A percentile compares a stretch with the other conserved stretches of the same genome.
Evolutionary conservation across 2,888 invertebrate species (phyloP).

Genomic region (Thysanoteuthis rhombus): DNA sequence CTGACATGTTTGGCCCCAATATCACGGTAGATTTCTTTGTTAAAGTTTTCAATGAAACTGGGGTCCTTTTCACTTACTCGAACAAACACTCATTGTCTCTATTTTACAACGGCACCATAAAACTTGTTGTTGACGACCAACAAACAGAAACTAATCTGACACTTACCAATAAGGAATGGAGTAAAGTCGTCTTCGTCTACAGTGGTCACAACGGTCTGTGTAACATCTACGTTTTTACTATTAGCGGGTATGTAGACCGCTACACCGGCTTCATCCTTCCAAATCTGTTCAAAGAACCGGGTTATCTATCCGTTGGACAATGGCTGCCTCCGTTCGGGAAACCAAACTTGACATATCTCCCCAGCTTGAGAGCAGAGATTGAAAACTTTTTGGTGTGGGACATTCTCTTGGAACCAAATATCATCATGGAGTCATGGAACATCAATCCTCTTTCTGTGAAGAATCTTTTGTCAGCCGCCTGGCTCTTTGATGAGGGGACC

Average conservation of each 20-base stretch:
- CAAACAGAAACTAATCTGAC: conserved; percentile 39
- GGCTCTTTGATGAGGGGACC: conserved; percentile 51
- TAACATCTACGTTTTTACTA: conserved; percentile 44
- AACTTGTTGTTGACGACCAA: conserved; percentile 16
- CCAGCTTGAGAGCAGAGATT: conserved; percentile 43
- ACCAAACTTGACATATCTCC: conserved; percentile 35
- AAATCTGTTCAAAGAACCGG: conserved; percentile 40
- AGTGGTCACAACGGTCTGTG: conserved; percentile 40
- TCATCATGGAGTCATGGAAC: conserved; percentile 44
- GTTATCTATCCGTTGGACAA: conserved; percentile 48
- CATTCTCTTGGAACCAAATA: conserved; percentile 42
- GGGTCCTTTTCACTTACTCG: conserved; percentile 45
- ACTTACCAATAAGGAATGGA: conserved; percentile 47
- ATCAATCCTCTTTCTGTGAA: conserved; percentile 45
- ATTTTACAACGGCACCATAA: conserved; percentile 14
- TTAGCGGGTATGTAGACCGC: conserved; percentile 40
- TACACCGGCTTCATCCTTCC: conserved; percentile 35
- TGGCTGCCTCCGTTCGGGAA: conserved; percentile 48
- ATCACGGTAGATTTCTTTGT: conserved; percentile 48
- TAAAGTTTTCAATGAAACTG: conserved; percentile 37
- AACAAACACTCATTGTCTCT: conserved; percentile 41
- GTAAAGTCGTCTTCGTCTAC: conserved; percentile 49
- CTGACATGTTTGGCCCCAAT: conserved; percentile 30
- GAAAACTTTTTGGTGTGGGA: conserved; percentile 53
- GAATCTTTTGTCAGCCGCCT: conserved; percentile 38